Conservation (phyloP, 1,140 invertebrate genomes). For the Papilio glaucus region DNA sequence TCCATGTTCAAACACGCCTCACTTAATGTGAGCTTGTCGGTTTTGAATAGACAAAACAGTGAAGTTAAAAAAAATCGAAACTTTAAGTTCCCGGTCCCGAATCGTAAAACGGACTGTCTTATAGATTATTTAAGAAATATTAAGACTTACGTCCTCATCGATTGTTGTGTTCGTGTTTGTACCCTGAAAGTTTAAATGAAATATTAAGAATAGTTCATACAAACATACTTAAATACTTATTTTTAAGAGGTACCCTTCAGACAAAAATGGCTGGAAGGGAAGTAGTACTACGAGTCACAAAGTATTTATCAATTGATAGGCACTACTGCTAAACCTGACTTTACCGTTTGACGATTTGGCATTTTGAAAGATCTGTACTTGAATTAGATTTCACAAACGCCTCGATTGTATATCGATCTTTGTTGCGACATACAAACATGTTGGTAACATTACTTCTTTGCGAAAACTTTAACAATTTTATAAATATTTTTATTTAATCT, state of each 20-base stretch:
- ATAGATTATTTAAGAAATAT: not conserved
- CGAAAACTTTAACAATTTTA: not conserved
- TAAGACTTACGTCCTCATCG: not conserved
- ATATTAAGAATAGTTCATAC: too few relatives aligned
- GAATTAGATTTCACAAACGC: not conserved
- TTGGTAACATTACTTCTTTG: not conserved
- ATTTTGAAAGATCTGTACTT: not conserved
- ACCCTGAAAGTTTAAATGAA: conserved; percentile 1
- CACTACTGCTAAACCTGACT: too few relatives aligned
- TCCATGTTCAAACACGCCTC: too few relatives aligned
- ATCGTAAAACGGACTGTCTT: too few relatives aligned
- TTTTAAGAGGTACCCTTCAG: too few relatives aligned
- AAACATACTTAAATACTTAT: not conserved
- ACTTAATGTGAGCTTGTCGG: too few relatives aligned
- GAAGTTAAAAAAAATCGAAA: too few relatives aligned
- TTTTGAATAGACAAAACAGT: too few relatives aligned
- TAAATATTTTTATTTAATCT: not conserved
- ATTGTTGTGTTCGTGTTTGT: conserved; percentile 10
- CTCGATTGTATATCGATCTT: not conserved
- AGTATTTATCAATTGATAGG: too few relatives aligned
- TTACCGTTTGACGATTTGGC: conserved; percentile 7
- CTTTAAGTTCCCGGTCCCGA: too few relatives aligned
- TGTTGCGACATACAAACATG: not conserved
- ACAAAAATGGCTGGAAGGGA: too few relatives aligned
- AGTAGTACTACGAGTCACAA: too few relatives aligned